Evolutionary conservation across 1,140 invertebrate genomes (phyloP).

Genomic region (Leptinotarsa lineolata): DNA sequence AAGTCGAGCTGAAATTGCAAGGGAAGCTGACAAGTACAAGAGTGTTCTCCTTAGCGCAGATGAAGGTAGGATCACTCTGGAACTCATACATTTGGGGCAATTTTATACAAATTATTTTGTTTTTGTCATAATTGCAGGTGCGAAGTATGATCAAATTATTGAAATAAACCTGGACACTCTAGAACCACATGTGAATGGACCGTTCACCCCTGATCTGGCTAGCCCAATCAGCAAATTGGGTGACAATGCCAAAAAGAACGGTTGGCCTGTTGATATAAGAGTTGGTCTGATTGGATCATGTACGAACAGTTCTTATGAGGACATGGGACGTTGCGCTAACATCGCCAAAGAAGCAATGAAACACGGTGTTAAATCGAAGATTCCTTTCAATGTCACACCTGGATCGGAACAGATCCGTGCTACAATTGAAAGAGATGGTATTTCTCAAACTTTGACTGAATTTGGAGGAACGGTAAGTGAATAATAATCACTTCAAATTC

Average conservation of each 20-base stretch:
- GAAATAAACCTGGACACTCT: slow-evolving; percentile 80
- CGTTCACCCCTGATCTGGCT: slow-evolving; percentile 98
- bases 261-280: slow-evolving; percentile 94
- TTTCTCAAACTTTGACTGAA: slow-evolving; percentile 72
- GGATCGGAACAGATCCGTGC: slow-evolving; percentile 98
- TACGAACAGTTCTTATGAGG: slow-evolving; percentile 99
- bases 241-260: slow-evolving; percentile 84
- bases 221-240: slow-evolving; percentile 93
- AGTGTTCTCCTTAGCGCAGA: slow-evolving; percentile 48
- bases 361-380: slow-evolving; percentile 94
- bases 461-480: slow-evolving; percentile 67
- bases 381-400: slow-evolving; percentile 96
- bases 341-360: slow-evolving; percentile 90
- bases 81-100: too few relatives aligned
- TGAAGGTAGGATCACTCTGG: slow-evolving; percentile 27
- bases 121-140: slow-evolving; percentile 57
- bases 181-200: slow-evolving; percentile 98
- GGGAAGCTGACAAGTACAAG: slow-evolving; percentile 77
- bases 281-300: slow-evolving; percentile 98
- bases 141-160: slow-evolving; percentile 86
- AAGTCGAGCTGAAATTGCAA: slow-evolving; percentile 76
- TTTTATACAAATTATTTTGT: too few relatives aligned
- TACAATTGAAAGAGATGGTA: slow-evolving; percentile 98
- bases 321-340: slow-evolving; percentile 96
- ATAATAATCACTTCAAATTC: too few relatives aligned